Conservation (phyloP, 2,797 vertebrate genomes). For the Coranthus polyacanthus region DNA sequence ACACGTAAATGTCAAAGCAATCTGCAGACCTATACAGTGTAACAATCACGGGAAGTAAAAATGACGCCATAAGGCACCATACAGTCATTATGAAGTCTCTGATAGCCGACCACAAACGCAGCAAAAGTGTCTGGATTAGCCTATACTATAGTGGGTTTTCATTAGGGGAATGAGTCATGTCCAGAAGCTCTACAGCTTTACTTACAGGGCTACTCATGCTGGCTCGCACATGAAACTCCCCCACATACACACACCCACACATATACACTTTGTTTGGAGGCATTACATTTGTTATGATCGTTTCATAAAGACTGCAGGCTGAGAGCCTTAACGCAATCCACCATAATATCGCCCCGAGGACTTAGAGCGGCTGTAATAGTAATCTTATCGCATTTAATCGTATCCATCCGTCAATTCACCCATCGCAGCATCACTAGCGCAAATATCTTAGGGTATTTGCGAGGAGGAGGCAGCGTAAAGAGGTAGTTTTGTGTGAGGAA, state of each 20-base stretch:
- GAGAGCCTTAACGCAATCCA: constrained; percentile 12
- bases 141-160: constrained; percentile 54
- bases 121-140: constrained; percentile 8
- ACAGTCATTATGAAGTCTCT: constrained; percentile 1
- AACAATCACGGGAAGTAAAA: background rate
- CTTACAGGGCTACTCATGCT: constrained; percentile 65
- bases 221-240: constrained; percentile 47
- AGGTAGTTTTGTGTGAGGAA: constrained; percentile 27
- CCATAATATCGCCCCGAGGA: constrained; percentile 1
- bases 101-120: constrained; percentile 2
- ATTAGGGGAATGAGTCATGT: constrained; percentile 77
- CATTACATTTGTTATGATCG: constrained; percentile 38
- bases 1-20: background rate
- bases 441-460: background rate
- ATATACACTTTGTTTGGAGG: constrained; percentile 53
- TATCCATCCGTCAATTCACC: constrained; percentile 3
- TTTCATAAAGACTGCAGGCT: constrained; percentile 46
- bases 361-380: constrained; percentile 9
- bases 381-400: constrained; percentile 20
- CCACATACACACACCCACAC: constrained; percentile 27
- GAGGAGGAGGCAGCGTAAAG: background rate
- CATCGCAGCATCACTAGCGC: constrained; percentile 26
- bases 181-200: constrained; percentile 71
- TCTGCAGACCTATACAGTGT: background rate
- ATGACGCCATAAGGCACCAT: background rate